Evolutionary conservation across 2,888 invertebrate species (phyloP).

Genomic region (Cataglyphis rosenhaueri): DNA sequence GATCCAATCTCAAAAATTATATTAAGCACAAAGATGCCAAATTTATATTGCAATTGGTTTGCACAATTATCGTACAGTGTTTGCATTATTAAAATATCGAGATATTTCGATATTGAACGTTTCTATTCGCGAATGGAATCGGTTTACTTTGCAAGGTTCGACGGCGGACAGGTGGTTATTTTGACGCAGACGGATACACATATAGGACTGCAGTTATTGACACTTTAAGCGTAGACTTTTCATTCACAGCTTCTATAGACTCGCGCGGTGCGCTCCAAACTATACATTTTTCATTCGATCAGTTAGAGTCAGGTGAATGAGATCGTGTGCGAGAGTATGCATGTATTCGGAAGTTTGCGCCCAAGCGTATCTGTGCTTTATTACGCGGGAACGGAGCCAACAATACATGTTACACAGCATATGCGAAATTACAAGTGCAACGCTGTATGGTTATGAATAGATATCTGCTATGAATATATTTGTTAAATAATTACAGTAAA

Average conservation of each 20-base stretch:
- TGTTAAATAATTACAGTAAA: background rate
- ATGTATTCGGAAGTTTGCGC: slow-evolving; percentile 1
- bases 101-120: slow-evolving; percentile 6
- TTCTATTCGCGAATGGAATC: background rate
- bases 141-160: slow-evolving; percentile 3
- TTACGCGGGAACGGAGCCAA: slow-evolving; percentile 4
- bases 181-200: slow-evolving; percentile 34
- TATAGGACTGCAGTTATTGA: slow-evolving; percentile 38
- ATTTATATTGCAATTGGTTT: background rate
- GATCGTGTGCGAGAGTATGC: slow-evolving; percentile 14
- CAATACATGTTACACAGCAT: slow-evolving; percentile 14
- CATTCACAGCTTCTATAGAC: slow-evolving; percentile 41
- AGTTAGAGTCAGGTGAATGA: slow-evolving; percentile 42
- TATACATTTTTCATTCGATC: slow-evolving; percentile 44
- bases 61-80: background rate
- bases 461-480: background rate
- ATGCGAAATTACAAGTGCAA: slow-evolving; percentile 14
- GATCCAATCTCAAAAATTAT: background rate
- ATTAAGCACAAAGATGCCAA: slow-evolving; percentile 10
- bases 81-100: slow-evolving; percentile 12
- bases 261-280: slow-evolving; percentile 16
- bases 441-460: background rate
- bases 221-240: slow-evolving; percentile 53
- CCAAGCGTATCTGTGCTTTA: slow-evolving; percentile 38
- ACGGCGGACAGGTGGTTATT: slow-evolving; percentile 29